A percentile compares a stretch with the other conserved stretches of the same genome.
Conservation (phyloP, 2,888 invertebrate species). For the Metallyticus violacea region DNA sequence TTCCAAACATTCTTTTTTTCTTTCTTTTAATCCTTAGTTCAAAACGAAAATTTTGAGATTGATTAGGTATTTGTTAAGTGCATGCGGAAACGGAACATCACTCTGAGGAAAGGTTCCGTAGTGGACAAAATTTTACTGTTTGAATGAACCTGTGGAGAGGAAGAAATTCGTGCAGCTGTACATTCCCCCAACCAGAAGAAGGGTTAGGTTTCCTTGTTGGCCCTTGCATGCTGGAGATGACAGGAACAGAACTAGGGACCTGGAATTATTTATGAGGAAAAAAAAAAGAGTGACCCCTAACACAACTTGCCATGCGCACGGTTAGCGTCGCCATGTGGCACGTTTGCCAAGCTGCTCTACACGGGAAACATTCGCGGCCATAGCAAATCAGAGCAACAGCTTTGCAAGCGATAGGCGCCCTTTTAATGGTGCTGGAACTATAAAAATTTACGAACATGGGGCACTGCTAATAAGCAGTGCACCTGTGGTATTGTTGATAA, state of each 20-base stretch:
- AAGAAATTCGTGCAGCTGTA: not conserved
- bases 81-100: no score
- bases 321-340: not conserved
- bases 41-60: no score
- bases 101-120: no score
- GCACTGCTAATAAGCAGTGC: no score
- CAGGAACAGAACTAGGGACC: not conserved
- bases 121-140: no score
- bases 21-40: no score
- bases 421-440: no score
- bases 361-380: not conserved
- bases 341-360: not conserved
- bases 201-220: not conserved
- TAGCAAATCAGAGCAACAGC: not conserved
- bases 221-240: not conserved
- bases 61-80: no score
- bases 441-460: no score
- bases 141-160: no score
- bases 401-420: not conserved
- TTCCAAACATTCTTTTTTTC: no score
- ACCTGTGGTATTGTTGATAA: no score
- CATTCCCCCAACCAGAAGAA: not conserved
- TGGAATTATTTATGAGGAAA: not conserved
- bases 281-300: not conserved
- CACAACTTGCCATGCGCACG: not conserved